phyloP scores from a whole-genome alignment of 2,113 vertebrate genomes.

The Tursiops truncatus region DNA sequence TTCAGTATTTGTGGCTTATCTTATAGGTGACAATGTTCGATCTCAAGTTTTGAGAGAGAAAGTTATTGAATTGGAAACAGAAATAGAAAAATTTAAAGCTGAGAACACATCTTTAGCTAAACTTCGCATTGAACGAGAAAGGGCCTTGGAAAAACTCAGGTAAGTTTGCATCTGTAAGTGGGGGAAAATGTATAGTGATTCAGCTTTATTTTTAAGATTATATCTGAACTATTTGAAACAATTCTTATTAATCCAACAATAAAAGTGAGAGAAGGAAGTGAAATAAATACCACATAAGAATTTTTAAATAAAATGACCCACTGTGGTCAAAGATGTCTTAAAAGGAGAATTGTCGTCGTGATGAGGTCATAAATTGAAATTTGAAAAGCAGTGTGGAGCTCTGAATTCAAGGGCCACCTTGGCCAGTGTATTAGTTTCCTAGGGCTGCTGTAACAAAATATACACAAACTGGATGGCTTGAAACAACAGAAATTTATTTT shows the following conservation, averaged over 20 bases:
- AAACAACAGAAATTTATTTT: background rate
- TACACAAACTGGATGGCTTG: background rate
- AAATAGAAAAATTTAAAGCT: slow-evolving; percentile 94
- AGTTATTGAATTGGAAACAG: slow-evolving; percentile 90
- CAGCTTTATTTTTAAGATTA: background rate
- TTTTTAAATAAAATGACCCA: slow-evolving; percentile 16
- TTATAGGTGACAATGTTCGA: slow-evolving; percentile 84
- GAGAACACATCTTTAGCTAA: slow-evolving; percentile 90
- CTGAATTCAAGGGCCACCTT: background rate
- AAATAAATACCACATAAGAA: background rate
- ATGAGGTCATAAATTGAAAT: slow-evolving; percentile 1
- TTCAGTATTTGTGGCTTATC: slow-evolving; percentile 40
- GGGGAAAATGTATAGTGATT: background rate
- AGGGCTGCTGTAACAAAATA: background rate
- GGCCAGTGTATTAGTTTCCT: background rate
- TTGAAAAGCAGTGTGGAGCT: slow-evolving; percentile 24
- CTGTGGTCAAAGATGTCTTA: background rate
- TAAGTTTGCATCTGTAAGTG: slow-evolving; percentile 71
- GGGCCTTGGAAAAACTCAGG: slow-evolving; percentile 88
- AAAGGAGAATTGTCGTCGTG: slow-evolving; percentile 10
- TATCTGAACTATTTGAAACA: slow-evolving; percentile 19
- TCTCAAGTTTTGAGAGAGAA: slow-evolving; percentile 91
- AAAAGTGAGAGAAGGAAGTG: slow-evolving; percentile 36
- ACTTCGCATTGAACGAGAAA: slow-evolving; percentile 90
- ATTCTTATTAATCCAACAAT: background rate